phyloP scores from a whole-genome alignment of 2,113 vertebrate genomes.

The Aegypius monachus region DNA sequence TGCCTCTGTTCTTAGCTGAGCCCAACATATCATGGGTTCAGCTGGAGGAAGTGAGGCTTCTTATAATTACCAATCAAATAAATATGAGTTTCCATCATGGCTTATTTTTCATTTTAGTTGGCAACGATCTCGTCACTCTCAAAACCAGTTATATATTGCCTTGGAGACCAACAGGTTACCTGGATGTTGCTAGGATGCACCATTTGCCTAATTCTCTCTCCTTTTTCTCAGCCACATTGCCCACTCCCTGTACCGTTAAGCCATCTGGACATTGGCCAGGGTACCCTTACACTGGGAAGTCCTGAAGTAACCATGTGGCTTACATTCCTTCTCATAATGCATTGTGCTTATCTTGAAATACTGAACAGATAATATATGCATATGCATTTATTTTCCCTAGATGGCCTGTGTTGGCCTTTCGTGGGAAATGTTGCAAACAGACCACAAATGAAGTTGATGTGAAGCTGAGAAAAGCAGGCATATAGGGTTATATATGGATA shows the following conservation, averaged over 20 bases:
- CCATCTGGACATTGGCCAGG: not conserved
- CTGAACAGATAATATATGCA: not conserved
- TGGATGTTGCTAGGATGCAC: constrained; percentile 33
- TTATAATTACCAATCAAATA: not conserved
- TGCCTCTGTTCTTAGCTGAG: not conserved
- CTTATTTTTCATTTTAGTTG: not conserved
- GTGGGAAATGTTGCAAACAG: not conserved
- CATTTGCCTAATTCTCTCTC: not conserved
- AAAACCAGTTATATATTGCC: constrained; percentile 19
- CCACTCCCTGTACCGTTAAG: not conserved
- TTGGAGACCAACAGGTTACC: constrained; percentile 30
- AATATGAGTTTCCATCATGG: not conserved
- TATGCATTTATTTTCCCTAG: not conserved
- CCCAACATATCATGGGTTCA: not conserved
- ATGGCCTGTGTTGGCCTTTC: not conserved
- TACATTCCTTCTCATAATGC: not conserved
- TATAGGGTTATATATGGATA: not conserved
- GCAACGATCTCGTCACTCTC: not conserved
- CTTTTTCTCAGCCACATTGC: not conserved
- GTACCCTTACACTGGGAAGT: not conserved
- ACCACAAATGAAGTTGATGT: not conserved
- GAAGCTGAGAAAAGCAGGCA: not conserved
- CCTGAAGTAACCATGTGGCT: not conserved
- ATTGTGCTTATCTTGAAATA: not conserved
- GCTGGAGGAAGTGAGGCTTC: not conserved